A percentile compares a stretch with the other conserved stretches of the same genome.
phyloP scores from a whole-genome alignment of 2,888 invertebrate genomes.

The Eucriotettix oculatus region DNA sequence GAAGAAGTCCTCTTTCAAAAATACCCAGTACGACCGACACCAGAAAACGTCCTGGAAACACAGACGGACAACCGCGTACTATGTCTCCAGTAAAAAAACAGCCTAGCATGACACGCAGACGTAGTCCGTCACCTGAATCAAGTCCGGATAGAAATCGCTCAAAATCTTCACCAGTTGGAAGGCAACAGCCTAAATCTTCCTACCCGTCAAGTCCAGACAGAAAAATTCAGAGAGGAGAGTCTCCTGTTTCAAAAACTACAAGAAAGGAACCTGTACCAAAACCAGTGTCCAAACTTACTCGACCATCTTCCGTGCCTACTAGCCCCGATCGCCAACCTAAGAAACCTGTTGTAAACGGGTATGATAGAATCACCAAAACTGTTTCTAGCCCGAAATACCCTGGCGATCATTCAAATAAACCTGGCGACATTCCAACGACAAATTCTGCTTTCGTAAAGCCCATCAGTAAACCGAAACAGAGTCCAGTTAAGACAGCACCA shows the following conservation, averaged over 20 bases:
- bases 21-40: too few species aligned
- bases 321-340: background rate
- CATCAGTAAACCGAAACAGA: background rate
- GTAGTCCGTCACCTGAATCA: background rate
- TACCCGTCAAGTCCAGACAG: constrained; percentile 5
- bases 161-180: background rate
- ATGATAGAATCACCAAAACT: background rate
- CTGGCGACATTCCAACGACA: background rate
- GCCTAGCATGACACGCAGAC: background rate
- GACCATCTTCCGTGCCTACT: background rate
- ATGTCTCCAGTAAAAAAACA: too few species aligned
- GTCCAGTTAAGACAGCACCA: too few species aligned
- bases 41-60: too few species aligned
- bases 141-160: background rate
- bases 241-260: background rate
- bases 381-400: background rate
- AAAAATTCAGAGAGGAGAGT: background rate
- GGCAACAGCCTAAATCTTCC: background rate
- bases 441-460: constrained; percentile 9
- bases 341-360: background rate
- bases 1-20: too few species aligned
- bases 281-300: background rate
- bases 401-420: background rate
- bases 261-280: background rate
- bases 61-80: too few species aligned